Base-by-base conservation (phyloP, 2,888 invertebrate genomes). In the Heliconius ethilla region DNA sequence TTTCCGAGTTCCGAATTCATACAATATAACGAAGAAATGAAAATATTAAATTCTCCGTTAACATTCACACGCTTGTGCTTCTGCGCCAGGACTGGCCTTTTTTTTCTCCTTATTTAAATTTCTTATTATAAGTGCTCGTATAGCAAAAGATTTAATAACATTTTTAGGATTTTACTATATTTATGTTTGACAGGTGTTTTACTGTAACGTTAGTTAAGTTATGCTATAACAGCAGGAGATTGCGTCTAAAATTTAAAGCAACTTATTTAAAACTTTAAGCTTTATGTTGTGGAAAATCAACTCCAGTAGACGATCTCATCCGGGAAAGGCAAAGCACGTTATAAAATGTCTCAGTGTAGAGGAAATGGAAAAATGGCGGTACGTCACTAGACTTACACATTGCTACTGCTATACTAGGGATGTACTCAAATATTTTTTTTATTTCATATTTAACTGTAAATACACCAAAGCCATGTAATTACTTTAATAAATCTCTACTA, bases 271-370 rank as follows among this genome's bases (percentile, higher is more conserved):
- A 67, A 37, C n/a, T 67, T 40, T 25, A 37, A 40, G 37, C 67
- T 37, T 25, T 25, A 69, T 69, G 40, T 69, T 69, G 40, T 69
- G 40, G 25, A 45, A 69, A 69, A 69, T 69, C 69, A 69, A 45
- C 69, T 15, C n/a, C 25, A 67, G 40, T 69, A 40, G 67, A n/a
- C 15, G 25, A 45, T 25, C 69, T 69, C 25, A 69, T 69, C 69
- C 25, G 25, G 40, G 25, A 69, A 45, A 45, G 69, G 69, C 15
- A 45, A 69, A 69, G 40, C 40, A 25, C 69, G 15, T 45, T 25
- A n/a, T 13, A 37, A 40, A 40, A 69, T 40, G 15, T 40, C 37
- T 67, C 15, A 7, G 25, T 40, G 25, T 69, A 69, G 6, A 69
- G 40, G 40, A 69, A 69, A 69, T 69, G 40, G 40, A 40, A 69